These are phyloP conservation scores for Zhuqinia jingwanae DNA, from an alignment of 2,888 invertebrate genomes.

Conservation along the genomic window DNA sequence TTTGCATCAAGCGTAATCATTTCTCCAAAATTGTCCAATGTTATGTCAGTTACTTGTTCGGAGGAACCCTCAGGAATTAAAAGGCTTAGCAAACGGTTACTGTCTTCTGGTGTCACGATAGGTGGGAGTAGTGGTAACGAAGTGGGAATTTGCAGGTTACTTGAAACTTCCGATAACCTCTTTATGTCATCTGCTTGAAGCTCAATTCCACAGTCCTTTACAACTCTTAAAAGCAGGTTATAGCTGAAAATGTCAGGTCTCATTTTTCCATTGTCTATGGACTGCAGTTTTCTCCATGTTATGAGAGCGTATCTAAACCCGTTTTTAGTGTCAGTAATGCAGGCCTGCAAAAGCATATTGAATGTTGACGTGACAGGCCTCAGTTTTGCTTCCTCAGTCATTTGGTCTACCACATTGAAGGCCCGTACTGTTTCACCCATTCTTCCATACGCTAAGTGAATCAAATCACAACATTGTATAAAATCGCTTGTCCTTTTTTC, in stretches of 20 bases:
- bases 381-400: slow-evolving; percentile 82
- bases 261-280: slow-evolving; percentile 84
- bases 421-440: slow-evolving; percentile 90
- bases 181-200: not conserved
- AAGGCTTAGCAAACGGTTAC: slow-evolving; percentile 42
- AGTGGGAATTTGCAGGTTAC: not conserved
- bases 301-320: slow-evolving; percentile 91
- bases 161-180: not conserved
- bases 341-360: slow-evolving; percentile 91
- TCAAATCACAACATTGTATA: not conserved
- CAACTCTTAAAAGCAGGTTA: slow-evolving; percentile 90
- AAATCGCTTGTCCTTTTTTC: too few relatives aligned
- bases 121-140: slow-evolving; percentile 34
- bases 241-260: slow-evolving; percentile 88
- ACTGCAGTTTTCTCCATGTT: slow-evolving; percentile 92
- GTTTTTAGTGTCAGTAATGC: slow-evolving; percentile 88
- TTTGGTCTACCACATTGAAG: slow-evolving; percentile 92
- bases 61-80: slow-evolving; percentile 21
- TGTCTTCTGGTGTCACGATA: slow-evolving; percentile 52
- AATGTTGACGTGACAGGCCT: slow-evolving; percentile 85
- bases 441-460: slow-evolving; percentile 87
- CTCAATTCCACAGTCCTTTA: slow-evolving; percentile 90
- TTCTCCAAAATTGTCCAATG: slow-evolving; percentile 46
- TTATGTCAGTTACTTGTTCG: not conserved
- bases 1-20: not conserved